Conservation (phyloP, 64 coral and sea anemone species). For the Hydrozoanthus tunicans region DNA sequence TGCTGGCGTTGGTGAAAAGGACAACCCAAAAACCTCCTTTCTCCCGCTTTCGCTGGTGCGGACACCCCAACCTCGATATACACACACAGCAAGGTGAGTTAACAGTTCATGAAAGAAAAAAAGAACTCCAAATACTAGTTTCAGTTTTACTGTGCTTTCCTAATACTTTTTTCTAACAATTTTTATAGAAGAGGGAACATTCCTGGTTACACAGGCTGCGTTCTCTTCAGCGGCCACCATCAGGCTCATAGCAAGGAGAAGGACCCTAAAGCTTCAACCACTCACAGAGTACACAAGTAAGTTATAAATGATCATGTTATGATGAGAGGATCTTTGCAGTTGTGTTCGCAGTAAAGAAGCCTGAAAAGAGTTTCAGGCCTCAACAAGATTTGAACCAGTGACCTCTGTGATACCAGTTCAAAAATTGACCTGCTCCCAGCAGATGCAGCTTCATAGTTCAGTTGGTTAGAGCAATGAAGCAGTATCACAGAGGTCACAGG, state of each 20-base stretch:
- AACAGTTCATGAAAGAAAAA: neutral
- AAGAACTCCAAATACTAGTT: too few relatives aligned
- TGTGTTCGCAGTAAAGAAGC: too few relatives aligned
- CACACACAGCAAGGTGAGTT: conserved; percentile 78
- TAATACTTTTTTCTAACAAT: neutral
- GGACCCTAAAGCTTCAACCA: conserved; percentile 68
- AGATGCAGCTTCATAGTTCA: too few relatives aligned
- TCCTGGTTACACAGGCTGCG: conserved; percentile 91
- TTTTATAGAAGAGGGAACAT: conserved; percentile 83
- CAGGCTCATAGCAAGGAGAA: conserved; percentile 73
- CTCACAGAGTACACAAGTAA: conserved; percentile 86
- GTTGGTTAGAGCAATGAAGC: too few relatives aligned
- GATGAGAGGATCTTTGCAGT: too few relatives aligned
- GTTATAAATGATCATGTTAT: neutral
- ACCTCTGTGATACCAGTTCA: too few relatives aligned
- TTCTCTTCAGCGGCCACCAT: conserved; percentile 67
- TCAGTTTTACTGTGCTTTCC: neutral
- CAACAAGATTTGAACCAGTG: too few relatives aligned
- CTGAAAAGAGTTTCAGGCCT: too few relatives aligned
- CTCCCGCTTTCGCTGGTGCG: conserved; percentile 59
- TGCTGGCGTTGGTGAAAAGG: conserved; percentile 74
- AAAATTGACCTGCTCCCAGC: too few relatives aligned
- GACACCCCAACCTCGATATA: conserved; percentile 73
- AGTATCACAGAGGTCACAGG: too few relatives aligned
- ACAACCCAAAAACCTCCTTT: conserved; percentile 66